phyloP scores from a whole-genome alignment of 2,113 vertebrate species.

The Nettapus auritus region DNA sequence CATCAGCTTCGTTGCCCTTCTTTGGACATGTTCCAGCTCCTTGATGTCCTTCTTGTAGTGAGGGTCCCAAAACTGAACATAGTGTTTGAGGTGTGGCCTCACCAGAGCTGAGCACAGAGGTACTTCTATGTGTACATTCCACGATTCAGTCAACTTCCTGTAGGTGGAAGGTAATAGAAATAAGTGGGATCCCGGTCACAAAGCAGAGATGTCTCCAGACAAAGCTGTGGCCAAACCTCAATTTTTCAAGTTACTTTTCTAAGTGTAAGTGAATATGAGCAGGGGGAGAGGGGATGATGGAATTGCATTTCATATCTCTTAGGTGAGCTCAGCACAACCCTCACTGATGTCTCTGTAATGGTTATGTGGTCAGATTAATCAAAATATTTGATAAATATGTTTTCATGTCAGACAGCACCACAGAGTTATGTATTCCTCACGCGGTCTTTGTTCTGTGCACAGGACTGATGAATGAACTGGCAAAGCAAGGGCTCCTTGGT shows the following conservation, averaged over 20 bases:
- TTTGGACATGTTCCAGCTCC: too few species aligned
- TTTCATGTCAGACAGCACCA: neutral
- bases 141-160: neutral
- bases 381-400: neutral
- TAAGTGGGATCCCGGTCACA: neutral
- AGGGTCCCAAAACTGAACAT: too few species aligned
- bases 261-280: neutral
- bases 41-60: too few species aligned
- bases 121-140: neutral
- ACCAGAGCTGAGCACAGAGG: too few species aligned
- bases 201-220: neutral
- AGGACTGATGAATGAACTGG: constrained; percentile 76
- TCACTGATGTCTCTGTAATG: neutral
- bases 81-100: too few species aligned
- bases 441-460: neutral
- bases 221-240: neutral
- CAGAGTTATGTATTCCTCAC: neutral
- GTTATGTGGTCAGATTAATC: neutral
- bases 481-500: constrained; percentile 35
- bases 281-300: neutral
- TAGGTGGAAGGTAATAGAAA: neutral
- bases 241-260: neutral
- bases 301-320: neutral
- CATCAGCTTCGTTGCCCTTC: too few species aligned
- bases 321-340: neutral